Conservation (phyloP, 2,797 vertebrate genomes). For the Hyperoplus lanceolatus region DNA sequence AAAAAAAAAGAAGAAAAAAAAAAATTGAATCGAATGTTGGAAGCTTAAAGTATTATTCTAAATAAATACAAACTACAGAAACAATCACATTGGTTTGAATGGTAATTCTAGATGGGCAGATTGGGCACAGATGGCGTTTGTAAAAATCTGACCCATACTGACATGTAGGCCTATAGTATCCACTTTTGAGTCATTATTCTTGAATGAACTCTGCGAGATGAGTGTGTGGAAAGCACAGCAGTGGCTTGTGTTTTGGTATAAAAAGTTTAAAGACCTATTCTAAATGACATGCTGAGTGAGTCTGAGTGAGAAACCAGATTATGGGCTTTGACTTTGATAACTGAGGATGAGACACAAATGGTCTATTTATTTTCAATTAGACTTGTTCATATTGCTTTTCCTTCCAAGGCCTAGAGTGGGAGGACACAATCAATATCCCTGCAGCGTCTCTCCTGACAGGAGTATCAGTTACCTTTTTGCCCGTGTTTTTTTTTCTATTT, state of each 20-base stretch:
- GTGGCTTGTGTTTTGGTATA: too few species aligned
- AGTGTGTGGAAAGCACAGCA: neutral
- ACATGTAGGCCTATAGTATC: neutral
- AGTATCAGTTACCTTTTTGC: constrained; percentile 47
- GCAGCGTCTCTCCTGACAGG: constrained; percentile 41
- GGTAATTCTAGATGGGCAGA: neutral
- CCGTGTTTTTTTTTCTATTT: neutral
- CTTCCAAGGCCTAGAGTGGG: constrained; percentile 40
- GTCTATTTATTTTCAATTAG: constrained; percentile 74
- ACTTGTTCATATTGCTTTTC: constrained; percentile 56
- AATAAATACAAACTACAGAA: neutral
- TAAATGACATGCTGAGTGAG: neutral
- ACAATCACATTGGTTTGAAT: neutral
- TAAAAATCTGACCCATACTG: too few species aligned
- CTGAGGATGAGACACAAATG: constrained; percentile 54
- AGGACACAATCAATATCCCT: constrained; percentile 73
- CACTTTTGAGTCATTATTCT: too few species aligned
- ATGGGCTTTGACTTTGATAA: neutral
- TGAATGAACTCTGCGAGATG: neutral
- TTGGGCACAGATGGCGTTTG: neutral
- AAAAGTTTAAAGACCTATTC: neutral
- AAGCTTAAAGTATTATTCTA: neutral
- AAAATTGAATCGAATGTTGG: too few species aligned
- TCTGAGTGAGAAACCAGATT: constrained; percentile 1
- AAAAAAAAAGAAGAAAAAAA: too few species aligned